Percentiles rank a stretch among this genome's conserved stretches.
Conservation (phyloP, 23 tunicate species). For the Diplosoma virens region DNA sequence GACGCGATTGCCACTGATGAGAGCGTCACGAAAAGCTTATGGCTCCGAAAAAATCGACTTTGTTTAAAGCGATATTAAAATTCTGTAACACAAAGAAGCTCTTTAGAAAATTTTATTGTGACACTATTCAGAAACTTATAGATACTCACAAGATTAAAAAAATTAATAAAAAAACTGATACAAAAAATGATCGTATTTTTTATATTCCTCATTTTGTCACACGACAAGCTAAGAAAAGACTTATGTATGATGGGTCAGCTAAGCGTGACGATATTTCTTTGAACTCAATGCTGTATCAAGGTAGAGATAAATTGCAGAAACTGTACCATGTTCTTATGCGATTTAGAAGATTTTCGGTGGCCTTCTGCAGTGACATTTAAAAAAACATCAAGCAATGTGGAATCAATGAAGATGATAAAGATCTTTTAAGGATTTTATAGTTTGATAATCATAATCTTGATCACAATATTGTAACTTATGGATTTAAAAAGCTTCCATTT, state of each 20-base stretch:
- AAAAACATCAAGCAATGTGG: conserved; percentile 10
- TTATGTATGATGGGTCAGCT: conserved; percentile 25
- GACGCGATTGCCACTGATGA: too few relatives aligned
- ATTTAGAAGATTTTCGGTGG: neutral
- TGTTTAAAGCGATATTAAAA: too few relatives aligned
- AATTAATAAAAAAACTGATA: neutral
- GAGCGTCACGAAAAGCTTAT: too few relatives aligned
- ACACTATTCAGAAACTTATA: neutral
- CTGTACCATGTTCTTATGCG: neutral
- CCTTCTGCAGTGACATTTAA: neutral
- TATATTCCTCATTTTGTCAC: conserved; percentile 10
- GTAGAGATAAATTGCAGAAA: conserved; percentile 1
- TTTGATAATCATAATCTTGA: conserved; percentile 7
- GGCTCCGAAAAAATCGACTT: too few relatives aligned
- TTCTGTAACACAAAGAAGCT: too few relatives aligned
- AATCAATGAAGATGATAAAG: conserved; percentile 3
- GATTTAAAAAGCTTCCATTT: conserved; percentile 22
- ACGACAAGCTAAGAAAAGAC: neutral
- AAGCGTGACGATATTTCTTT: neutral
- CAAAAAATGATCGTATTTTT: neutral
- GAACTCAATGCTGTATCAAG: conserved; percentile 3
- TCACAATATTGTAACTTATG: neutral
- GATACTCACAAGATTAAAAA: conserved; percentile 5
- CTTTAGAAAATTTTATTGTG: neutral
- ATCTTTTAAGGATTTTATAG: conserved; percentile 3